Evolutionary conservation across 1,140 invertebrate genomes (phyloP).

Genomic region (Drosophila leontia): DNA sequence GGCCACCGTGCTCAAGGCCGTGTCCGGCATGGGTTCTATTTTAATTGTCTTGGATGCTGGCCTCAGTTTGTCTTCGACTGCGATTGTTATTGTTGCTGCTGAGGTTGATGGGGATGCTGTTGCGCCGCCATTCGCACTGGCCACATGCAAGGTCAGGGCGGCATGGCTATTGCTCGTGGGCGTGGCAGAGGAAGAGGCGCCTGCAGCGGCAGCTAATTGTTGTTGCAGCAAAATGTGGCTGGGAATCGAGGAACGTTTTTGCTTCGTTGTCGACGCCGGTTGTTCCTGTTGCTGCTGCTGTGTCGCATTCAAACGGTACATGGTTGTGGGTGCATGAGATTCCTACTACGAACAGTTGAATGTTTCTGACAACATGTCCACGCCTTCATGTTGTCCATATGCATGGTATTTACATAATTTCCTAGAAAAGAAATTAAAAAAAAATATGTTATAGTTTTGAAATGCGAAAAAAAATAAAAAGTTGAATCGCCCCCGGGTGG

Average conservation of each 20-base stretch:
- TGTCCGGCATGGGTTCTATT: conserved; percentile 79
- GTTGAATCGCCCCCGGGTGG: conserved; percentile 88
- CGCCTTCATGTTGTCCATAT: conserved; percentile 69
- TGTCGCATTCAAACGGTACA: conserved; percentile 80
- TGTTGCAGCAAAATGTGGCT: conserved; percentile 81
- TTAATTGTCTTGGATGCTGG: conserved; percentile 70
- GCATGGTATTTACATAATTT: conserved; percentile 69
- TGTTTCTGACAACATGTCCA: conserved; percentile 69
- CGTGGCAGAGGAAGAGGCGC: conserved; percentile 33
- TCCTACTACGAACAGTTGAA: conserved; percentile 43
- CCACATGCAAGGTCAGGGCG: conserved; percentile 61
- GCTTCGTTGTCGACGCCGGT: conserved; percentile 44
- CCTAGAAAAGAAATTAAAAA: conserved; percentile 9
- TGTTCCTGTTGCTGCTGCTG: conserved; percentile 50
- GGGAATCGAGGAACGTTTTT: conserved; percentile 60
- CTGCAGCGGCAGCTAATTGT: conserved; percentile 69
- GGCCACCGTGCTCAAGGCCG: conserved; percentile 50
- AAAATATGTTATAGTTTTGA: background rate
- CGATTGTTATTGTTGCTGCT: conserved; percentile 24
- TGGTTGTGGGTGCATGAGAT: conserved; percentile 51
- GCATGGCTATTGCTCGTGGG: conserved; percentile 47
- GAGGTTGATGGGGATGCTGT: conserved; percentile 37
- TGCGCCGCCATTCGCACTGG: conserved; percentile 67
- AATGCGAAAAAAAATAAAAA: conserved; percentile 17
- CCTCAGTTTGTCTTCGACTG: conserved; percentile 72